Evolutionary conservation across 2,113 vertebrate genomes (phyloP), one percentile per base, ranked within the genome.

Genomic region (Sylvia atricapilla): DNA sequence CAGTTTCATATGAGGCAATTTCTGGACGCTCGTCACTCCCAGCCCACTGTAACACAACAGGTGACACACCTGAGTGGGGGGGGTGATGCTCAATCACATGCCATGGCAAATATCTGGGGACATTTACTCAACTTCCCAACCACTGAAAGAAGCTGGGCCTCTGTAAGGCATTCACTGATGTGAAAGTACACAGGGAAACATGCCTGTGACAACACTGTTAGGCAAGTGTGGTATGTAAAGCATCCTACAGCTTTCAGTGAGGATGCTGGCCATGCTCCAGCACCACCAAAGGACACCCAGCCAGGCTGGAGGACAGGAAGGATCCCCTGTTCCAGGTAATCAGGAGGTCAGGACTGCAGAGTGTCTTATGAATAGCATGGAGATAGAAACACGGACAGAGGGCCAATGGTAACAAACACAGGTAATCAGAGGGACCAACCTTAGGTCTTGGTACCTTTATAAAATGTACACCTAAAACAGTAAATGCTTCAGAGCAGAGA

Each of bases 341-440:
- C 53, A 84, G 43, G 25, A 90, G 15, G 4, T 18, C 63, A 63
- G 49, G 70, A 30, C 53, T 72, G 16, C 24, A 82, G 39, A n/a
- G 18, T 25, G 9, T 73, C 27, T 31, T 66, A 11, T 28, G 16
- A 58, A 56, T 7, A 82, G 30, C 47, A 33, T 2, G 7, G 18
- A 56, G 22, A 41, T 13, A 31, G 24, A 64, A 64, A 67, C 9
- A 73, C 0, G 0, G 37, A 39, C 41, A 39, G 2, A 49, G 9
- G 9, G 31, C 9, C n/a, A 20, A 4, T 6, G 8, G 15, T 53
- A 73, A 53, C 39, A 87, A 17, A 7, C 11, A 30, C 10, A 39
- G 16, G 10, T 16, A 73, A 58, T 25, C 24, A 78, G 23, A 30
- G 27, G 23, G 27, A 55, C 13, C 43, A 52, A 66, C 7, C 23